These are phyloP conservation scores for Drosophila imparisetae DNA, from an alignment of 2,888 invertebrate species.

Conservation along the genomic window DNA sequence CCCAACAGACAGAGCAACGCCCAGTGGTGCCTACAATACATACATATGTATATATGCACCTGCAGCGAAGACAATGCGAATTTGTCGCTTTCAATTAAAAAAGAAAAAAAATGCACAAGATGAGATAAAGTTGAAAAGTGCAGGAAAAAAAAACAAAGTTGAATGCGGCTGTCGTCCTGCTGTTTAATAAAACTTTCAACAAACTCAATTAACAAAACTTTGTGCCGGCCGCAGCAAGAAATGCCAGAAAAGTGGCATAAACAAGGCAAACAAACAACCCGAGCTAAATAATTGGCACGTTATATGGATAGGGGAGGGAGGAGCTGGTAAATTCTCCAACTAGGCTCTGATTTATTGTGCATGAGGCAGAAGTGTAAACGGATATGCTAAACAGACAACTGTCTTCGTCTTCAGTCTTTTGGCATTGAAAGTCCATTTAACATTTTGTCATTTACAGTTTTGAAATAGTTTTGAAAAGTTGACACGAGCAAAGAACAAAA, in stretches of 20 bases:
- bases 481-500: slow-evolving; percentile 66
- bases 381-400: slow-evolving; percentile 64
- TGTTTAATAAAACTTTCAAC: slow-evolving; percentile 80
- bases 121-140: slow-evolving; percentile 21
- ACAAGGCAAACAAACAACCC: slow-evolving; percentile 77
- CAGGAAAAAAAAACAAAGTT: slow-evolving; percentile 50
- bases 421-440: slow-evolving; percentile 82
- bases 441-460: slow-evolving; percentile 84
- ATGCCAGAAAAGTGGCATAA: slow-evolving; percentile 80
- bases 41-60: slow-evolving; percentile 35
- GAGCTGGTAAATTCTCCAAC: slow-evolving; percentile 45
- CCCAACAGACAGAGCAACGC: slow-evolving; percentile 15
- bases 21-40: slow-evolving; percentile 2
- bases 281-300: slow-evolving; percentile 37
- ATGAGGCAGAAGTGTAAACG: slow-evolving; percentile 72
- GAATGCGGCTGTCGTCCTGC: slow-evolving; percentile 68
- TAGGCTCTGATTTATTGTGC: slow-evolving; percentile 79
- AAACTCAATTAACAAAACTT: slow-evolving; percentile 80
- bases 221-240: slow-evolving; percentile 76
- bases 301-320: neutral
- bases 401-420: slow-evolving; percentile 41
- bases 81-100: slow-evolving; percentile 45
- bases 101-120: slow-evolving; percentile 5
- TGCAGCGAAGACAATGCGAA: slow-evolving; percentile 25
- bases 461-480: slow-evolving; percentile 82